phyloP scores from a whole-genome alignment of 1,140 invertebrate genomes.

The Venustaconcha ellipsiformis region DNA sequence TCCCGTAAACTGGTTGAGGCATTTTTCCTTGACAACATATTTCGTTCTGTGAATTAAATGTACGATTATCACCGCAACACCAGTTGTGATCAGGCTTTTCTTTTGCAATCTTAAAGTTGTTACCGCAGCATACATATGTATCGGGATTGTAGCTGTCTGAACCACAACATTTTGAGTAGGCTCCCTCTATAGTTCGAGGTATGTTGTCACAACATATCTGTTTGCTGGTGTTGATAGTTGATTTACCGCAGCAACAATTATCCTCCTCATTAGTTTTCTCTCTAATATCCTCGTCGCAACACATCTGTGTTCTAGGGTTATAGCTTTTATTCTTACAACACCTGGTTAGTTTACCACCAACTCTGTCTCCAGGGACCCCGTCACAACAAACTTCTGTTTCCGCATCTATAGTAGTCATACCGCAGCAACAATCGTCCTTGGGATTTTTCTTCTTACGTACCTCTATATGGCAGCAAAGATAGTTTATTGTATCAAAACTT shows the following conservation, averaged over 20 bases:
- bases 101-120: constrained; percentile 6
- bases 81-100: constrained; percentile 19
- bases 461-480: constrained; percentile 14
- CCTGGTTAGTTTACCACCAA: background rate
- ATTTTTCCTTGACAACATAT: constrained; percentile 20
- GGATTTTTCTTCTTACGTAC: constrained; percentile 10
- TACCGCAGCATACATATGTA: constrained; percentile 16
- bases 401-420: constrained; percentile 4
- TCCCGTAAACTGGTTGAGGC: constrained; percentile 9
- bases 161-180: constrained; percentile 25
- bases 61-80: constrained; percentile 29
- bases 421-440: constrained; percentile 16
- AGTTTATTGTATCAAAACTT: constrained; percentile 4
- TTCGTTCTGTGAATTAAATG: constrained; percentile 26
- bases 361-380: background rate
- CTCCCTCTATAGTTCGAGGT: constrained; percentile 17
- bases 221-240: constrained; percentile 9
- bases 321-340: constrained; percentile 12
- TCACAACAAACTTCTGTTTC: constrained; percentile 15
- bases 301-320: constrained; percentile 1
- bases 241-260: constrained; percentile 18
- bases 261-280: constrained; percentile 8
- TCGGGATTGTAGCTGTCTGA: constrained; percentile 23
- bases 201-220: constrained; percentile 29
- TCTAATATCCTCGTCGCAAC: constrained; percentile 12